Evolutionary conservation across 2,113 vertebrate species (phyloP), one percentile per base, ranked within the genome.

Genomic region (Panurus biarmicus): DNA sequence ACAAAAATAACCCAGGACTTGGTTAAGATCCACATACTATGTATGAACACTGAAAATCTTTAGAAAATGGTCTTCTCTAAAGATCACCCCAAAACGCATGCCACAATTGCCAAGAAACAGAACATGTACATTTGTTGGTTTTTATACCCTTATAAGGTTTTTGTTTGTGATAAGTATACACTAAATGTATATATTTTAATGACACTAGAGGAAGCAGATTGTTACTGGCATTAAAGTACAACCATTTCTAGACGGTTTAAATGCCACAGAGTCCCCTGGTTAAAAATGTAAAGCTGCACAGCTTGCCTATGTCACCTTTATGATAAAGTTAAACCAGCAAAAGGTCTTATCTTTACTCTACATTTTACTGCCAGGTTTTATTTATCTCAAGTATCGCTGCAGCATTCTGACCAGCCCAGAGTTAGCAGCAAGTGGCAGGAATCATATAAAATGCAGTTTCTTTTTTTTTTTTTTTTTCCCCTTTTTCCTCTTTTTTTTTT

Each of bases 201-300:
- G 97, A 98, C 97, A 98, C 98, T 97, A 98, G 97, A 98, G 98
- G 98, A 98, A 98, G 98, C 97, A 98, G 98, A 98, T 98, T 98
- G 98, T 98, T 99, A 99, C 99, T 99, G 99, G 99, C 99, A 98
- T 99, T 98, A 98, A 98, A 99, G 98, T 98, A 98, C 98, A 98
- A 99, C 98, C 98, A 98, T 98, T 98, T 99, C 98, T 98, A 98
- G 98, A 99, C 98, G 98, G 97, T 98, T 99, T 98, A 98, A 99
- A 99, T 99, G 99, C 99, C 99, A 99, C 99, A 99, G 99, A 99
- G 99, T 99, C 99, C 98, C 98, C 98, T 98, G 98, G 98, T 98
- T 99, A 98, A 98, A 98, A 98, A 98, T 98, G 98, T 99, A 99
- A 99, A 99, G 98, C 98, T 98, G 98, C 99, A 99, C 98, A 99